Evolutionary conservation across 2,797 vertebrate genomes (phyloP).

Genomic region (Odontamblyopus lacepedii): DNA sequence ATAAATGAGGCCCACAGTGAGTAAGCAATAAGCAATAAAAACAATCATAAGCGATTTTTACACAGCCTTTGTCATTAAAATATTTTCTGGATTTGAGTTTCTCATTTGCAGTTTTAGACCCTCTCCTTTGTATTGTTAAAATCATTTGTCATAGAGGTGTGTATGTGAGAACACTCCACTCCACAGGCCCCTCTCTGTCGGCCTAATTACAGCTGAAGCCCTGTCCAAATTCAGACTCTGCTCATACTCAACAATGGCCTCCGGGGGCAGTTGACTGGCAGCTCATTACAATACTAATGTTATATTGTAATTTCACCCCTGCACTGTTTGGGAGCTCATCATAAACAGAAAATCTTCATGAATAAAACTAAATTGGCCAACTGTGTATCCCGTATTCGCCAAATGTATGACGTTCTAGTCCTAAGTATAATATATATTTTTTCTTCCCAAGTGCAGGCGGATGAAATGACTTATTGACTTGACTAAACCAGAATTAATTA

Average conservation of each 20-base stretch:
- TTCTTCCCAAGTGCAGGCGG: too few species aligned
- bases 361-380: conserved; percentile 43
- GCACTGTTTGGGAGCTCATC: conserved; percentile 21
- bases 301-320: conserved; percentile 47
- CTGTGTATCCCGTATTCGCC: conserved; percentile 28
- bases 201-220: conserved; percentile 29
- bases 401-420: background rate
- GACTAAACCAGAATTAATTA: too few species aligned
- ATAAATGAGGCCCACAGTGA: too few species aligned
- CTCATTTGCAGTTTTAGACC: background rate
- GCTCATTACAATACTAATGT: conserved; percentile 43
- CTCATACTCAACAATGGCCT: conserved; percentile 26
- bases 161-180: conserved; percentile 6
- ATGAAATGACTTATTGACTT: too few species aligned
- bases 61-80: background rate
- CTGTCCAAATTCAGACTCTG: conserved; percentile 17
- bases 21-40: too few species aligned
- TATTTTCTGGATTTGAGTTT: background rate
- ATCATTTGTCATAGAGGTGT: background rate
- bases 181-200: conserved; percentile 15
- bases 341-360: conserved; percentile 35
- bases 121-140: background rate
- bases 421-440: too few species aligned
- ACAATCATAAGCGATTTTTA: too few species aligned
- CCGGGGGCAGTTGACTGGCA: conserved; percentile 39